A percentile compares a stretch with the other conserved stretches of the same genome.
Evolutionary conservation across 2,797 vertebrate genomes (phyloP).

Genomic region (Anolis apletophallus): DNA sequence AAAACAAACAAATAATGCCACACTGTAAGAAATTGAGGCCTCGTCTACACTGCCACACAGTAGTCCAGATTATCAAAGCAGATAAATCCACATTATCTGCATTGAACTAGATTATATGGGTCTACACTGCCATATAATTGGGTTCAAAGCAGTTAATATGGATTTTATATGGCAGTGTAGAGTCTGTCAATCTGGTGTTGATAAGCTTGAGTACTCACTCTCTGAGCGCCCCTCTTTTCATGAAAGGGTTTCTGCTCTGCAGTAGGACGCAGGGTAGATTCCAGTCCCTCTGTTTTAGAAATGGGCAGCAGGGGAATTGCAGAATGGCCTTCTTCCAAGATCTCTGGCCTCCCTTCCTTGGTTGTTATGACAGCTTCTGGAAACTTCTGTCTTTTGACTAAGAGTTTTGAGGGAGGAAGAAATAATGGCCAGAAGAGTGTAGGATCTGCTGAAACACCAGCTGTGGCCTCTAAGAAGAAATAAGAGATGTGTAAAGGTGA

Average conservation of each 20-base stretch:
- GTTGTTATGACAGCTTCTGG: slow-evolving; percentile 6
- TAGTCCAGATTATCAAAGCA: no score
- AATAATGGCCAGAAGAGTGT: slow-evolving; percentile 6
- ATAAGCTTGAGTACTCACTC: slow-evolving; percentile 8
- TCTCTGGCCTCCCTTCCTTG: slow-evolving; percentile 52
- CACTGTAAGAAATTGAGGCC: no score
- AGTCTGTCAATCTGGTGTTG: not conserved
- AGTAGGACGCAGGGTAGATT: not conserved
- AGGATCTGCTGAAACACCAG: not conserved
- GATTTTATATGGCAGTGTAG: no score
- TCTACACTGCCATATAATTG: not conserved
- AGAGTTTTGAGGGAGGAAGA: not conserved
- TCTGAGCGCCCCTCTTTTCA: not conserved
- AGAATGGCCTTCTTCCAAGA: slow-evolving; percentile 65
- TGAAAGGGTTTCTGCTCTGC: not conserved
- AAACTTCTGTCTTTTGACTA: slow-evolving; percentile 2
- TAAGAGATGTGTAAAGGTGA: not conserved
- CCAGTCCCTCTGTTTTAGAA: not conserved
- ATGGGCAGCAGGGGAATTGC: not conserved
- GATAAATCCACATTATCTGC: no score
- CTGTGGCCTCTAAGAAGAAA: not conserved
- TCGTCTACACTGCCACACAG: no score
- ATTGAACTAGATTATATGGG: no score
- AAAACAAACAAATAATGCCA: no score
- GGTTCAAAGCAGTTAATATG: no score